A percentile compares a stretch with the other conserved stretches of the same genome.
Evolutionary conservation across 2,797 vertebrate genomes (phyloP).

Genomic region (Danio choprae): DNA sequence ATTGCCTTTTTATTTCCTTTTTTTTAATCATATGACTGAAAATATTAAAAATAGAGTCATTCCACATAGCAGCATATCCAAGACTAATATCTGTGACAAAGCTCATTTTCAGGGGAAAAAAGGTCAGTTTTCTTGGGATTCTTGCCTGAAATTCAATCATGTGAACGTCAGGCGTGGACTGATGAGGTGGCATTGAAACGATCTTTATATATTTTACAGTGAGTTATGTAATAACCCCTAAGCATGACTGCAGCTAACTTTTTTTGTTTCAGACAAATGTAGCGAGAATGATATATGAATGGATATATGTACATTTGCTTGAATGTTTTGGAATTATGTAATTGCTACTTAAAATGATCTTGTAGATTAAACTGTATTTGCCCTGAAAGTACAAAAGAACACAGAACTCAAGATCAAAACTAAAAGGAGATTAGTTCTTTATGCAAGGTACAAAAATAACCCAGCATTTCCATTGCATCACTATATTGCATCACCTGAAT

Average conservation of each 20-base stretch:
- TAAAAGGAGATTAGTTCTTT: conserved; percentile 37
- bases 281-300: background rate
- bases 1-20: background rate
- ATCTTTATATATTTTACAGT: background rate
- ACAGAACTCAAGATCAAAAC: conserved; percentile 14
- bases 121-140: background rate
- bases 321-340: background rate
- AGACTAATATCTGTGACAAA: conserved; percentile 25
- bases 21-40: conserved; percentile 16
- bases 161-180: conserved; percentile 11
- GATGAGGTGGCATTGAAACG: background rate
- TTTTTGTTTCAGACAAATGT: background rate
- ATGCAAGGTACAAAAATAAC: conserved; percentile 42
- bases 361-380: background rate
- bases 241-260: background rate
- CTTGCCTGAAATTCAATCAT: conserved; percentile 9
- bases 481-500: conserved; percentile 28
- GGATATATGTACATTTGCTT: background rate
- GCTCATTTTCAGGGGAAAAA: background rate
- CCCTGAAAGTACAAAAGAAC: conserved; percentile 24
- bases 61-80: background rate
- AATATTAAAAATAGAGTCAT: background rate
- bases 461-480: conserved; percentile 41
- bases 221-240: background rate
- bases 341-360: background rate